Evolutionary conservation across 2,888 invertebrate species (phyloP).

Genomic region (Pammene aurita): DNA sequence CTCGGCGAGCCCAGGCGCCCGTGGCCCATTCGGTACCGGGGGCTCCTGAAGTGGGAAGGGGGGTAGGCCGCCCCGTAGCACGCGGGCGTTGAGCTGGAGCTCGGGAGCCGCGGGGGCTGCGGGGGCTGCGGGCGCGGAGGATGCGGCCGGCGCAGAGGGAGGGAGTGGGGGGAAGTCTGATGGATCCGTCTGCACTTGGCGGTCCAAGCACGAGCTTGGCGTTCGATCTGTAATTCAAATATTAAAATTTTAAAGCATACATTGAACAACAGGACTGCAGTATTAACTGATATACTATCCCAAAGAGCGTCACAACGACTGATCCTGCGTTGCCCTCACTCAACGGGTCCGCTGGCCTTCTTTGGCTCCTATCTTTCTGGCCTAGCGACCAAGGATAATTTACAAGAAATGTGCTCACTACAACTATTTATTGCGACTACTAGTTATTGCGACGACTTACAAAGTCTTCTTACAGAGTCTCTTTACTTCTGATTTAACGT

Average conservation of each 20-base stretch:
- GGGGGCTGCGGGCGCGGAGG: constrained; percentile 30
- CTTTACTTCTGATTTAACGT: no score
- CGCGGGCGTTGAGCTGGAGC: constrained; percentile 46
- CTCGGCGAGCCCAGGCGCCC: constrained; percentile 34
- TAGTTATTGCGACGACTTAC: no score
- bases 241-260: not conserved
- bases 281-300: no score
- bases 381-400: no score
- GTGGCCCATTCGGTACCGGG: constrained; percentile 41
- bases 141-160: constrained; percentile 21
- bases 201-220: constrained; percentile 54
- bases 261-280: not conserved
- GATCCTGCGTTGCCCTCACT: no score
- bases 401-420: no score
- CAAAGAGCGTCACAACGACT: no score
- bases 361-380: no score
- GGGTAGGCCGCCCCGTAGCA: constrained; percentile 47
- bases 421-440: no score
- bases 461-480: no score
- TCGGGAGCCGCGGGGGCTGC: constrained; percentile 29
- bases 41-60: constrained; percentile 40
- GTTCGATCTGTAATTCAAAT: constrained; percentile 54
- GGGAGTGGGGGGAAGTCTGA: constrained; percentile 48
- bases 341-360: no score
- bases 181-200: constrained; percentile 73